These are phyloP conservation scores for Hololepta plana DNA, from an alignment of 2,888 invertebrate genomes.

Conservation along the genomic window DNA sequence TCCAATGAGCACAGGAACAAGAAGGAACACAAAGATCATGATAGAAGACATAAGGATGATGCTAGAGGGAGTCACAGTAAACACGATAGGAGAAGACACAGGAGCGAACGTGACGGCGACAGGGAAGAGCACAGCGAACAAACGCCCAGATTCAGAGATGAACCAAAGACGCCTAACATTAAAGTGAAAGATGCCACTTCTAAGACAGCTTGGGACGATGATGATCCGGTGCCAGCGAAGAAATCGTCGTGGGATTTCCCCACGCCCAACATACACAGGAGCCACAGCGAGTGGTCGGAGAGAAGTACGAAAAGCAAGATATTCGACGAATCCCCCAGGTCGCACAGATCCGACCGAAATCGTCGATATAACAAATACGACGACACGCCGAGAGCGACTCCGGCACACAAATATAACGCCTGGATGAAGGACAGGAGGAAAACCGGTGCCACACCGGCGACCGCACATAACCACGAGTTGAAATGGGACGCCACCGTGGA, in stretches of 20 bases:
- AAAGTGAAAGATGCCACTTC: conserved; percentile 41
- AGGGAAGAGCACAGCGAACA: conserved; percentile 16
- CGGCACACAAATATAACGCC: conserved; percentile 66
- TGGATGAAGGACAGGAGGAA: conserved; percentile 56
- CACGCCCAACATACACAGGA: conserved; percentile 48
- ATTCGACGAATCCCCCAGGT: conserved; percentile 20
- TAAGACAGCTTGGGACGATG: conserved; percentile 66
- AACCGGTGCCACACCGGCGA: conserved; percentile 44
- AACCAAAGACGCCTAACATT: conserved; percentile 68
- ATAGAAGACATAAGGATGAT: conserved; percentile 16
- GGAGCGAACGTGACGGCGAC: conserved; percentile 19
- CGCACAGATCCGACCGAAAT: conserved; percentile 16
- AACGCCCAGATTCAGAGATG: conserved; percentile 54
- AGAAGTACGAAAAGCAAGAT: conserved; percentile 14
- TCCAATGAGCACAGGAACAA: conserved; percentile 8
- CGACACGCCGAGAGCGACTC: conserved; percentile 68
- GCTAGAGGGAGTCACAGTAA: conserved; percentile 24
- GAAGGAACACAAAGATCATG: conserved; percentile 20
- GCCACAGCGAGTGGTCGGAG: conserved; percentile 21
- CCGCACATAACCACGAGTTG: conserved; percentile 33
- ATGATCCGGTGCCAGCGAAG: conserved; percentile 38
- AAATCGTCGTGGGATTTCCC: conserved; percentile 88
- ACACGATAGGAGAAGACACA: conserved; percentile 19
- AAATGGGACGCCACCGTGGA: conserved; percentile 53
- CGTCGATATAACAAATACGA: conserved; percentile 27